Evolutionary conservation across 2,113 vertebrate genomes (phyloP), one percentile per base, ranked within the genome.

Genomic region (Platysternon megacephalum): DNA sequence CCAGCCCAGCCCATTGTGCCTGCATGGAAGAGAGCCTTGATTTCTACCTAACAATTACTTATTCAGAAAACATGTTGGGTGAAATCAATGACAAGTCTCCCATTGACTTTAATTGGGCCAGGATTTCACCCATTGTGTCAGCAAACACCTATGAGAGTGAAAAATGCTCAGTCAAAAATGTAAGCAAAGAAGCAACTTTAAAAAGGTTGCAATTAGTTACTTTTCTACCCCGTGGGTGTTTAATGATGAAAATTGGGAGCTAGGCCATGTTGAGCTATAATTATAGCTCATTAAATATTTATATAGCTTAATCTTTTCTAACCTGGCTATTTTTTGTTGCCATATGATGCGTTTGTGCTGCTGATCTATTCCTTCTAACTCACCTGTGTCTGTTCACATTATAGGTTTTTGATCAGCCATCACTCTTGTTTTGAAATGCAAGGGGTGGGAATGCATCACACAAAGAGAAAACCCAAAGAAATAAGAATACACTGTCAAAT

Each of bases 241-340:
- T 92, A 93, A 93, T 79, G 88, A 92, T 42, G 79, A 93, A 92
- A 89, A 91, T 88, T 92, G 93, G 76, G 93, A 96, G n/a, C 0
- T 1, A 90, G 84, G 79, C 53, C 84, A 44, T 6, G 10, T 79
- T 94, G 49, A 85, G 92, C 86, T 68, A 58, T 93, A 95, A 97
- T 95, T 95, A 94, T 48, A 92, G 84, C 42, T 95, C 92, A 93
- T 97, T 94, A 95, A 97, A 95, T 97, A 97, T 97, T 97, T 94
- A 91, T 88, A 49, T 28, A 94, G 58, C 89, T 65, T 97, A 93
- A 95, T 94, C 89, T 95, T 87, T 88, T 95, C 42, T 44, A 79
- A 83, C 92, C 86, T 96, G 88, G 82, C 42, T 93, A 72, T 46
- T 46, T 53, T 35, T 88, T 87, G 85, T n/a, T 56, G 55, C 52